These are phyloP conservation scores for Arctocebus calabarensis DNA, from an alignment of 2,797 vertebrate species.

Conservation along the genomic window DNA sequence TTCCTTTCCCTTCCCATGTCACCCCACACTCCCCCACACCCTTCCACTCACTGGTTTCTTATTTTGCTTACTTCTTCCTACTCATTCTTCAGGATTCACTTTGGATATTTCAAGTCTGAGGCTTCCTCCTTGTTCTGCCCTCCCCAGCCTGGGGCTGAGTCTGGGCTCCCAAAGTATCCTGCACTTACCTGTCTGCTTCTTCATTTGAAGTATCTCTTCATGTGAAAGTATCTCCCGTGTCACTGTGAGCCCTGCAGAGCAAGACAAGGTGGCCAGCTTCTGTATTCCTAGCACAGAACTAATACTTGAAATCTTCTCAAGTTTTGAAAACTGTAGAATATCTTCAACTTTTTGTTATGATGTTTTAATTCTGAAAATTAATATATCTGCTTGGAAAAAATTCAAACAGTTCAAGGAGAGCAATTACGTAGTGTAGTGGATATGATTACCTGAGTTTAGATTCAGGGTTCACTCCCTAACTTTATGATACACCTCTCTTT, in stretches of 20 bases:
- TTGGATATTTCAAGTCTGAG: neutral
- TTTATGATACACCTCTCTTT: neutral
- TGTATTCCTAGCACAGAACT: neutral
- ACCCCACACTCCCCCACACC: neutral
- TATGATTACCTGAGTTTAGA: neutral
- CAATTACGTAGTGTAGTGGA: neutral
- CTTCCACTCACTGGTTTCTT: neutral
- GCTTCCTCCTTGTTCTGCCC: neutral
- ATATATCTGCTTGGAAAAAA: conserved; percentile 2
- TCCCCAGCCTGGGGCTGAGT: neutral
- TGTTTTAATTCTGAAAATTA: conserved; percentile 35
- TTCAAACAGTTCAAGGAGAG: neutral
- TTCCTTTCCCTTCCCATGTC: neutral
- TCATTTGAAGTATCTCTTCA: neutral
- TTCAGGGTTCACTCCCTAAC: neutral
- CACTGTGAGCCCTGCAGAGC: neutral
- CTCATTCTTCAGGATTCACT: neutral
- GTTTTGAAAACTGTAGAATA: conserved; percentile 7
- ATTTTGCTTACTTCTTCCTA: neutral
- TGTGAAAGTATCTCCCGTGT: neutral
- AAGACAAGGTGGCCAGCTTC: neutral
- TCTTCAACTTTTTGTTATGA: neutral
- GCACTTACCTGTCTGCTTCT: neutral
- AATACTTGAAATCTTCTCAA: neutral
- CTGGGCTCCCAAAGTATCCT: neutral